Base-by-base conservation (phyloP, 2,888 invertebrate species). In the Melangyna quadrimaculata region DNA sequence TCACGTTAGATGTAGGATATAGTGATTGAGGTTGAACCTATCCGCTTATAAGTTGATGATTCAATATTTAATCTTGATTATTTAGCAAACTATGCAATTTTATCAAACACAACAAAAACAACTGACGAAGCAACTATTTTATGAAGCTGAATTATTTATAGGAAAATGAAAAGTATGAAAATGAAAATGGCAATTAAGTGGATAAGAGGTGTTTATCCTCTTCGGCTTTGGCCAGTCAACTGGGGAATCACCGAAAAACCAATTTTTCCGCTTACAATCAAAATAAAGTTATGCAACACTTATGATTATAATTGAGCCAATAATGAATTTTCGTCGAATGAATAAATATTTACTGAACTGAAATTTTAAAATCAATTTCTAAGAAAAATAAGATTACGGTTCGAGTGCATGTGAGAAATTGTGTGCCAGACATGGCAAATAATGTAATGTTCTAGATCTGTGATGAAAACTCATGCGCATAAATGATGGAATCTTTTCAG, bases 391-490 rank as follows among this genome's bases (percentile, higher is more conserved):
- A 65, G 29, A 65, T 65, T 29, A 65, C 45, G 45, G 45, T 29
- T 45, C 19, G 45, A 27, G 2, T 40, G 24, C 27, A 1, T 40
- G 17, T 45, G 65, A 43, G 19, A 45, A 51, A 32, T 37, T n/a
- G 7, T 45, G 7, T 45, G 1, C 17, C 27, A 63, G 63, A 51
- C 24, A 32, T 32, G 35, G 22, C 19, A 63, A 40, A 14, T 35
- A 5, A 7, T 5, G 57, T 37, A 5, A 32, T 45, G 29, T 65
- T 65, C 65, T 65, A 65, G 65, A 45, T 65, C 29, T 45, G 32
- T 45, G 65, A 45, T 65, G 29, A 12, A 32, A 29, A 45, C 24
- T 65, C 65, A 65, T 65, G 65, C 65, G 65, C 65, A 65, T 22
- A 37, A 27, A 27, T 43, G 57, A 57, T 29, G 14, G 14, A 29